phyloP scores from a whole-genome alignment of 23 tunicate genomes.

The Oikopleura albicans region DNA sequence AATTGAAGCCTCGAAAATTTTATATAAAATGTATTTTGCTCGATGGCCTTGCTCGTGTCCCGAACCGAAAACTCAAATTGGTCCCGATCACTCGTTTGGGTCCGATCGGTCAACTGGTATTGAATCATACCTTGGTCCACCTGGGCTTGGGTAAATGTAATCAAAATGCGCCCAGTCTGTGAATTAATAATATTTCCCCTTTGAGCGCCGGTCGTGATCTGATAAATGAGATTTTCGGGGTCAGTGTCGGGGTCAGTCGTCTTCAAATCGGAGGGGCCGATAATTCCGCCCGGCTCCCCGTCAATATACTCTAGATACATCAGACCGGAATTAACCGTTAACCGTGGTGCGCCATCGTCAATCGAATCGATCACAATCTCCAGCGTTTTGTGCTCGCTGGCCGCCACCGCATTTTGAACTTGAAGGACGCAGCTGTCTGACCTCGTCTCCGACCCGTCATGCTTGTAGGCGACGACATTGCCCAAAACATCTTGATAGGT shows the following conservation, averaged over 20 bases:
- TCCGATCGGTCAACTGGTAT: slow-evolving; percentile 37
- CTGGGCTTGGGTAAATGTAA: slow-evolving; percentile 75
- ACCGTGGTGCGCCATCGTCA: slow-evolving; percentile 76
- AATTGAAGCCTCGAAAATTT: not conserved
- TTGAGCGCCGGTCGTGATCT: slow-evolving; percentile 44
- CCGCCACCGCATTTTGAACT: not conserved
- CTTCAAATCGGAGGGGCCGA: slow-evolving; percentile 28
- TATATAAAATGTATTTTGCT: slow-evolving; percentile 73
- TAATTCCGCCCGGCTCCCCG: slow-evolving; percentile 32
- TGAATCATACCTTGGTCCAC: slow-evolving; percentile 52
- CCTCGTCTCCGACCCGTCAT: not conserved
- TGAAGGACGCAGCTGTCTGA: not conserved
- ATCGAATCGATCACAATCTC: slow-evolving; percentile 46
- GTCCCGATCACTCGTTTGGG: slow-evolving; percentile 36
- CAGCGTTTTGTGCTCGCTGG: slow-evolving; percentile 13
- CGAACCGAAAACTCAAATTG: slow-evolving; percentile 79
- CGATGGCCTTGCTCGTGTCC: slow-evolving; percentile 52
- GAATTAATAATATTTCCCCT: slow-evolving; percentile 46
- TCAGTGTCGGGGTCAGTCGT: slow-evolving; percentile 85
- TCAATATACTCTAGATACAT: slow-evolving; percentile 56
- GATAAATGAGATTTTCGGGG: slow-evolving; percentile 42
- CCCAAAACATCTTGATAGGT: not conserved
- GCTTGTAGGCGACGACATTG: not conserved
- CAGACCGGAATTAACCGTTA: slow-evolving; percentile 61
- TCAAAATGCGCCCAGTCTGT: slow-evolving; percentile 23